Evolutionary conservation across 2,888 invertebrate species (phyloP).

Genomic region (Loripinus fragilis): DNA sequence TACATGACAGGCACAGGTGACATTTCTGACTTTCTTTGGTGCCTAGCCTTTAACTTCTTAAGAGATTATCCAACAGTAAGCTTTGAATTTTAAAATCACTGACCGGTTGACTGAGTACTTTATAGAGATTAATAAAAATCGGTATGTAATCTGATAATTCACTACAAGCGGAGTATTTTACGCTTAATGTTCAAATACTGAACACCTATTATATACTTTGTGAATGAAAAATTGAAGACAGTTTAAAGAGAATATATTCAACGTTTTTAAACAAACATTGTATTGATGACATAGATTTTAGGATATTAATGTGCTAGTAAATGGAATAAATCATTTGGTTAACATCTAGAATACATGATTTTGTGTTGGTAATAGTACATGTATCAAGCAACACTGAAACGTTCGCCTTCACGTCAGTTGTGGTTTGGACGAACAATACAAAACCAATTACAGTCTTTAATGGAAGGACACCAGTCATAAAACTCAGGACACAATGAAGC

Average conservation of each 20-base stretch:
- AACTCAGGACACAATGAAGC: background rate
- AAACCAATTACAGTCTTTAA: too few species aligned
- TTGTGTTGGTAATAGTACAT: too few species aligned
- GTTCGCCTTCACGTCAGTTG: too few species aligned
- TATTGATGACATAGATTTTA: background rate
- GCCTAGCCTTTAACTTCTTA: conserved; percentile 12
- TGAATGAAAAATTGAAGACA: background rate
- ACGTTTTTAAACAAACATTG: background rate
- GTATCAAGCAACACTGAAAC: too few species aligned
- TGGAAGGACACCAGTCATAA: background rate
- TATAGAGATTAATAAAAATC: background rate
- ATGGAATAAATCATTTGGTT: too few species aligned
- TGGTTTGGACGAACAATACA: too few species aligned
- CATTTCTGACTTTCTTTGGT: background rate
- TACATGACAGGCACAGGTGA: background rate
- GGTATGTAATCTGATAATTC: background rate
- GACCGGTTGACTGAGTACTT: conserved; percentile 3
- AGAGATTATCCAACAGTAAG: background rate
- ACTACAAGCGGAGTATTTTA: background rate
- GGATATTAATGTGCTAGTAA: too few species aligned
- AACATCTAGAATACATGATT: too few species aligned
- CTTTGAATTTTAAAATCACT: background rate
- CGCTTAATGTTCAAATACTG: background rate
- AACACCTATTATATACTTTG: background rate
- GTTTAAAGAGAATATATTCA: background rate